Evolutionary conservation across 1,140 invertebrate species (phyloP).

Genomic region (Lysiphlebus fabarum): DNA sequence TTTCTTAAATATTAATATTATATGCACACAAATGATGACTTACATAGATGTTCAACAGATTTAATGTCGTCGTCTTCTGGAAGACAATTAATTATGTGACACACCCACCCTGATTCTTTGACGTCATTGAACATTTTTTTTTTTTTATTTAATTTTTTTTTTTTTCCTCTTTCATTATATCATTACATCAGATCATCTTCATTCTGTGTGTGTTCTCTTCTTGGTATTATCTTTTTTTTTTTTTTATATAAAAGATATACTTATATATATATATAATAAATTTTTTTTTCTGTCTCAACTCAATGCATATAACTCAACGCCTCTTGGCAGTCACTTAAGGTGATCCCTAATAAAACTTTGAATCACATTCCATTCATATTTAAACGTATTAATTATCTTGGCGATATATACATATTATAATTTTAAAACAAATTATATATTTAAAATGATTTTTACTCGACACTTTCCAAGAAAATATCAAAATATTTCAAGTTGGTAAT

Average conservation of each 20-base stretch:
- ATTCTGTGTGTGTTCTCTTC: neutral
- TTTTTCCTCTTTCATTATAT: neutral
- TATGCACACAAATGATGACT: no score
- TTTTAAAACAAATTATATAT: no score
- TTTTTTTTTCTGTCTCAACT: neutral
- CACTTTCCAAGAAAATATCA: no score
- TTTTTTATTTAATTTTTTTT: neutral
- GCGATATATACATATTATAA: no score
- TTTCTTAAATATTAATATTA: neutral
- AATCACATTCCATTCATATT: no score
- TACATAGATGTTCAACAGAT: neutral
- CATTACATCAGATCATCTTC: neutral
- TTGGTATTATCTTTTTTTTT: neutral
- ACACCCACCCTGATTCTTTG: conserved; percentile 6
- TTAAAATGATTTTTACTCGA: no score
- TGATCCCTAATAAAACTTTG: no score
- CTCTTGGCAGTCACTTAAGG: no score
- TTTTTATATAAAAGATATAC: neutral
- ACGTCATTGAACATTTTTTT: conserved; percentile 5
- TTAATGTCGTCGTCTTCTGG: neutral
- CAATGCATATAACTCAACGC: neutral
- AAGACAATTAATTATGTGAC: conserved; percentile 5
- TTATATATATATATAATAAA: neutral
- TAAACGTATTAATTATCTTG: no score
- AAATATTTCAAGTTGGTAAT: no score